Base-by-base conservation (phyloP, 2,888 invertebrate genomes). In the Balanococcus diminutus region DNA sequence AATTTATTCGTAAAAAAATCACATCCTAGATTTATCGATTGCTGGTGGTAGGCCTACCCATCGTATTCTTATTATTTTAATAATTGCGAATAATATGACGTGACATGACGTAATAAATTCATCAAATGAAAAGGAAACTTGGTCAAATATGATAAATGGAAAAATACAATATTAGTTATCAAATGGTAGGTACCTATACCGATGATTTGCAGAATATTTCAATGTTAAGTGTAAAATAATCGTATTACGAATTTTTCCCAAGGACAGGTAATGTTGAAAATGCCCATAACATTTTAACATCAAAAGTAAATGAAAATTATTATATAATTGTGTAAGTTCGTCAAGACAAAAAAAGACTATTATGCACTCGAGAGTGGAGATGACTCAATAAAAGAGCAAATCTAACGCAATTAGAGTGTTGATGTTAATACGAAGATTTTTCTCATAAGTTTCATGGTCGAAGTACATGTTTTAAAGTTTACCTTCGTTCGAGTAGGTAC, bases 201-300 rank as follows among this genome's bases (percentile, higher is more conserved):
- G 36, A 79, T 79, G 75, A 79, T 79, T 79, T 36, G 75, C 75
- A 79, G 14, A 79, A 36, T 79, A 19, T 36, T 79, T 79, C 75
- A 36, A 32, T 36, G 75, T 31, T 32, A 36, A 79, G 5, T 36
- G 28, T 79, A 79, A 79, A 79, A 79, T 36, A 79, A 79, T 79
- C 22, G n/a, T 16, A 31, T 19, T 36, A 28, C n/a, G 11, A 14
- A 32, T 36, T 79, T 79, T 79, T 56, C n/a, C 46, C 75, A 79
- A 79, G 75, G 75, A 9, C 36, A 36, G 2, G 31, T 61, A 11
- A 16, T 36, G 75, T 28, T 19, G 36, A 32, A 79, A 79, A 79
- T 79, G 14, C 28, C 19, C 31, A 22, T 61, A 22, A 61, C 61
- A n/a, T 72, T 22, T 56, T 28, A 67, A 67, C 28, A 16, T 67